A percentile compares a stretch with the other conserved stretches of the same genome.
phyloP scores from a whole-genome alignment of 2,797 vertebrate genomes.

The Euphonia xanthogaster region DNA sequence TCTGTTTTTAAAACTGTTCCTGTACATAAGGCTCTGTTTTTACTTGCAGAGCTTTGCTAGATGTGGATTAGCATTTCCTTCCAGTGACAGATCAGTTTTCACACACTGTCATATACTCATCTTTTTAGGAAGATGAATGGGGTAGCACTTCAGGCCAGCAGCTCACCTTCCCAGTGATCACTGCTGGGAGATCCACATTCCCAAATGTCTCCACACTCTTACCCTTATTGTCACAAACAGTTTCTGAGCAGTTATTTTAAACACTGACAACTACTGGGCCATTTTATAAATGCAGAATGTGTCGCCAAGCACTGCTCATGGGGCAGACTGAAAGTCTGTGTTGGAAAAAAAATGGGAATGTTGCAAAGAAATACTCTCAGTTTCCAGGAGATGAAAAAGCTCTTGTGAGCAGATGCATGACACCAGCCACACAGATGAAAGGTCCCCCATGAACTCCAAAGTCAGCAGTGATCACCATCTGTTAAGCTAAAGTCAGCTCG shows the following conservation, averaged over 20 bases:
- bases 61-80: background rate
- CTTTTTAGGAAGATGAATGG: background rate
- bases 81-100: background rate
- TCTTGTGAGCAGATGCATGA: fast-evolving
- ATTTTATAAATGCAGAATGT: background rate
- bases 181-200: background rate
- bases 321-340: background rate
- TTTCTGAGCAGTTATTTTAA: background rate
- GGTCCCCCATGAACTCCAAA: background rate
- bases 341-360: background rate
- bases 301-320: background rate
- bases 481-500: background rate
- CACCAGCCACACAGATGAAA: background rate
- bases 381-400: background rate
- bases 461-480: background rate
- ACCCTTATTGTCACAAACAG: background rate
- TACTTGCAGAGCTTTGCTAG: background rate
- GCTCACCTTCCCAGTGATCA: background rate
- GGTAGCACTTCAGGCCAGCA: background rate
- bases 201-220: background rate
- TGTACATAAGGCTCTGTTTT: background rate
- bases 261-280: background rate
- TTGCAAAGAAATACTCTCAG: background rate
- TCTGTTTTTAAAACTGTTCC: background rate
- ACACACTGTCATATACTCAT: no score